Evolutionary conservation across 2,888 invertebrate species (phyloP).

Genomic region (Gibbula magus): DNA sequence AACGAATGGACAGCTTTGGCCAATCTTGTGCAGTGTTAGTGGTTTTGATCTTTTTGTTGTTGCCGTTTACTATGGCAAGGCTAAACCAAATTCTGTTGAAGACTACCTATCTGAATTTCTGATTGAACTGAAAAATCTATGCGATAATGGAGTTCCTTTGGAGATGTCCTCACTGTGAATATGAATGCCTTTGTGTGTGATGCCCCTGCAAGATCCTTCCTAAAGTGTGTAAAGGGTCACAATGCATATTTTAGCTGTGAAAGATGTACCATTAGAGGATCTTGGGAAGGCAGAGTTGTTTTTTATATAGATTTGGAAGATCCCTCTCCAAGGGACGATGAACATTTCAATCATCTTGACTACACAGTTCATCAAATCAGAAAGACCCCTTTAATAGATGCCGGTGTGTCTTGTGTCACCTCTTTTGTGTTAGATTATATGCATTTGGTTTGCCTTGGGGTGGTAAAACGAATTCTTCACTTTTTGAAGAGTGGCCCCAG

Average conservation of each 20-base stretch:
- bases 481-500: too few species aligned
- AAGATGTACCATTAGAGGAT: conserved; percentile 41
- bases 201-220: conserved; percentile 60
- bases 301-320: too few species aligned
- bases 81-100: conserved; percentile 40
- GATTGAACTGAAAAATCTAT: conserved; percentile 34
- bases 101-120: conserved; percentile 45
- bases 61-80: conserved; percentile 40
- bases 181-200: conserved; percentile 58
- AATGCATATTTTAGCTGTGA: conserved; percentile 61
- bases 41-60: conserved; percentile 40
- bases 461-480: too few species aligned
- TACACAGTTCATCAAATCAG: too few species aligned
- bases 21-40: conserved; percentile 36
- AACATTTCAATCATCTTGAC: too few species aligned
- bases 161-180: not conserved
- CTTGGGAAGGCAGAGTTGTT: too few species aligned
- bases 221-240: conserved; percentile 56
- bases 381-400: too few species aligned
- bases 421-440: too few species aligned
- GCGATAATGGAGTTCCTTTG: conserved; percentile 21
- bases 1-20: conserved; percentile 37
- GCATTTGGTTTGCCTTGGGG: too few species aligned
- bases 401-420: too few species aligned
- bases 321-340: too few species aligned